Evolutionary conservation across 2,888 invertebrate genomes (phyloP), one percentile per base, ranked within the genome.

Genomic region (Epinotia brunnichana): DNA sequence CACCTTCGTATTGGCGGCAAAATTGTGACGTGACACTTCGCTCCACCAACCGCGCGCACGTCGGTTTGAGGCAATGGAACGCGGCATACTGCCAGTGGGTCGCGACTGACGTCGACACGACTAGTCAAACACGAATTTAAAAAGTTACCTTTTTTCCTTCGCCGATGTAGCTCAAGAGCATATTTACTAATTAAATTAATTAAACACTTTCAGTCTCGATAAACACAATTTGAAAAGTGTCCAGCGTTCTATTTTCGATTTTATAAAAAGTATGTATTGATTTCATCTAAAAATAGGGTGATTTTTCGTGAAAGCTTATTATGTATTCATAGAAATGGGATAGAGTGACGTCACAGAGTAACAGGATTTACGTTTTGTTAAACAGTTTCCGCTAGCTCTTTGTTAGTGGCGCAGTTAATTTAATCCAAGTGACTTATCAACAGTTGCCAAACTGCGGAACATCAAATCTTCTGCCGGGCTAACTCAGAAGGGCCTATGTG

Each of bases 1-100:
- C 78, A 77, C 81, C 77, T 73, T 66, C 17, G 62, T 66, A 61
- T 77, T 79, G 77, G 81, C 79, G 80, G 78, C 75, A 81, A 82
- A 77, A 75, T 74, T 74, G 48, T 63, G 60, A 60, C 69, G 70
- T 72, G 77, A 77, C 78, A 79, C 74, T 75, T 74, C 67, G 74
- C 74, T 76, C 77, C 77, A 77, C 75, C 71, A 74, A 61, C 77
- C 57, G 51, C 73, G 53, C 74, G 74, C 75, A 77, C 83, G 81
- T 81, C 80, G 63, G 71, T 39, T 67, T 78, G 71, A 73, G 77
- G 79, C 82, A 77, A 78, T 77, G 78, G 80, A 75, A 73, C 83
- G 79, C 79, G 82, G 79, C 77, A 77, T 78, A 84, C 84, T 84
- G 81, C 74, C 64, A 74, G 74, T 61, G 70, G 74, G 74, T 63